A percentile compares a stretch with the other conserved stretches of the same genome.
These are phyloP conservation scores for Sphenopsis melanotis DNA, from an alignment of 2,797 vertebrate species.

Conservation along the genomic window DNA sequence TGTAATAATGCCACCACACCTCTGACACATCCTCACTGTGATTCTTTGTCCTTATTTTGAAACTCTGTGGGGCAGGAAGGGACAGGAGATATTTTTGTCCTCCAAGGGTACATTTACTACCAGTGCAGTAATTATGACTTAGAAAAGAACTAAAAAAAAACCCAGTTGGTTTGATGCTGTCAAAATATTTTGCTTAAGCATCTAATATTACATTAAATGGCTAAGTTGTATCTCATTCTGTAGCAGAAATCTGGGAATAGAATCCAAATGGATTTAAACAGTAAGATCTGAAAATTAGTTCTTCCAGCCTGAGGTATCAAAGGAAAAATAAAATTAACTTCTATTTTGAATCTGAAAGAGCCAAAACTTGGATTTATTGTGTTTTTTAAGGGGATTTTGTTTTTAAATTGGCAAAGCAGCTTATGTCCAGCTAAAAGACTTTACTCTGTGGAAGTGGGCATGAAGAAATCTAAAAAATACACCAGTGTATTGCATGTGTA, in stretches of 20 bases:
- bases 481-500: neutral
- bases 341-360: neutral
- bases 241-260: neutral
- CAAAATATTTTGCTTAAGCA: neutral
- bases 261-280: neutral
- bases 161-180: neutral
- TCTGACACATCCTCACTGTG: neutral
- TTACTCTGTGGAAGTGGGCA: neutral
- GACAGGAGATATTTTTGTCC: neutral
- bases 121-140: neutral
- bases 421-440: neutral
- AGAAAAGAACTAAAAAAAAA: accelerated
- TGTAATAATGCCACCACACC: neutral
- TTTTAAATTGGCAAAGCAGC: neutral
- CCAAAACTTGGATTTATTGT: neutral
- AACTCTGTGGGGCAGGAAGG: neutral
- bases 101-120: neutral
- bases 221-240: neutral
- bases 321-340: neutral
- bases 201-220: neutral
- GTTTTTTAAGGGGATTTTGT: accelerated
- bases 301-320: neutral
- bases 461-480: neutral
- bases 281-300: neutral
- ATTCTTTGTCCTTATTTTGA: neutral